Evolutionary conservation across 92 coral and sea anemone genomes (phyloP).

Genomic region (Galaxea fascicularis): DNA sequence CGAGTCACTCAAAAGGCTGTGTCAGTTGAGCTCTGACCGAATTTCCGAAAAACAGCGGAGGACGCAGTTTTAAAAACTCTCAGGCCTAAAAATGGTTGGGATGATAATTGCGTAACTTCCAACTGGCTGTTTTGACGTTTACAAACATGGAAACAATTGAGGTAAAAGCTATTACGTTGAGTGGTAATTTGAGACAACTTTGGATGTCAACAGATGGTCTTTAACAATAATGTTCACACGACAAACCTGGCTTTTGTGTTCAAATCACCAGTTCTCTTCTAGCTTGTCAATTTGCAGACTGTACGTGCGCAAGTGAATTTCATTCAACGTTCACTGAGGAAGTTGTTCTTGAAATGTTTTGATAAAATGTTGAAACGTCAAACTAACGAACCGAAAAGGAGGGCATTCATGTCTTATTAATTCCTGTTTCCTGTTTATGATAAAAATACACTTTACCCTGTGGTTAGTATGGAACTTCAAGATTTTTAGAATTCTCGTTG

Average conservation of each 20-base stretch:
- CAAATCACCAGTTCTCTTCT: background rate
- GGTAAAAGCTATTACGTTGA: background rate
- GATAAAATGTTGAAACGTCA: background rate
- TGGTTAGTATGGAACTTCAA: too few relatives aligned
- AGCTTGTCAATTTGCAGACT: background rate
- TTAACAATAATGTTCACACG: background rate
- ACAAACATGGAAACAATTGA: too few relatives aligned
- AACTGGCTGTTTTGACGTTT: too few relatives aligned
- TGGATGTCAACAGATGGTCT: constrained; percentile 13
- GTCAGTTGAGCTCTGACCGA: too few relatives aligned
- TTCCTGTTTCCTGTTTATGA: too few relatives aligned
- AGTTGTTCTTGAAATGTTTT: background rate
- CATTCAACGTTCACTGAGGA: background rate
- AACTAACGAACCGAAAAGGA: background rate
- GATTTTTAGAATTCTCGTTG: too few relatives aligned
- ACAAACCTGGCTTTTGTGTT: background rate
- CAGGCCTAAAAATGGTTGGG: background rate
- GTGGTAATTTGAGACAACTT: background rate
- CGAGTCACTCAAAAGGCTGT: too few relatives aligned
- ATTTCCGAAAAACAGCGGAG: too few relatives aligned
- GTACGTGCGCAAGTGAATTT: background rate
- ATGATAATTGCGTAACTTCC: too few relatives aligned
- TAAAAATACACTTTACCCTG: too few relatives aligned
- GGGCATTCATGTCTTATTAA: too few relatives aligned
- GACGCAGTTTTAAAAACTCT: too few relatives aligned